Base-by-base conservation (phyloP, 2,888 invertebrate genomes). In the Scaptomyza cyrtandrae region DNA sequence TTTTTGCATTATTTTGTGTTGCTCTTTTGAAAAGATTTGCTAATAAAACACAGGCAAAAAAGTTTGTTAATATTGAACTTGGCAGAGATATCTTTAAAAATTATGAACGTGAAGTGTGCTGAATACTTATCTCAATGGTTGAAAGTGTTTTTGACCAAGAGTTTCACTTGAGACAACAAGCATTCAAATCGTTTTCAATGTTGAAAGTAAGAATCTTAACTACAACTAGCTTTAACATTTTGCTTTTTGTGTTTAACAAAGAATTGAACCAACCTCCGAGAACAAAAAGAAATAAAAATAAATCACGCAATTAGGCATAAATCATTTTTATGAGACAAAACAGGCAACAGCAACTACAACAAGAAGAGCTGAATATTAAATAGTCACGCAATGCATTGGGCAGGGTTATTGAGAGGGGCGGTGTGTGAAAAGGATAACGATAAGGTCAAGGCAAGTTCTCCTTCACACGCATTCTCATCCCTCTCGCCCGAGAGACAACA, bases 311-410 rank as follows among this genome's bases (percentile, higher is more conserved):
- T 73, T 80, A 75, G 75, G 68, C 79, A 86, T 89, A 86, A 89
- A 89, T 89, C 89, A 89, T 86, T 86, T 89, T 89, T 88, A 88
- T 88, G 82, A 78, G 86, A 86, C 86, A 54, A 70, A 72, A 64
- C 52, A 52, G 54, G 39, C 33, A 35, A 3, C 37, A 53, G 14
- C 50, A 65, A 31, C 57, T 64, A 67, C 57, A 50, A 43, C 43
- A 71, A 57, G 56, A 71, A 57, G 56, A 65, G 64, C 65, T 75
- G 78, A 88, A 88, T 88, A 82, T 71, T 78, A 63, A 75, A 77
- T 52, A 86, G 71, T 75, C 88, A 88, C 86, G 88, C 88, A 88
- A 88, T 75, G 79, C 70, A 59, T 75, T n/a, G 27, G 31, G 50
- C 27, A 41, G 49, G 43, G 65, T 19, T 19, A 19, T 19, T 19